phyloP scores from a whole-genome alignment of 2,797 vertebrate genomes.

The Phoebastria nigripes region DNA sequence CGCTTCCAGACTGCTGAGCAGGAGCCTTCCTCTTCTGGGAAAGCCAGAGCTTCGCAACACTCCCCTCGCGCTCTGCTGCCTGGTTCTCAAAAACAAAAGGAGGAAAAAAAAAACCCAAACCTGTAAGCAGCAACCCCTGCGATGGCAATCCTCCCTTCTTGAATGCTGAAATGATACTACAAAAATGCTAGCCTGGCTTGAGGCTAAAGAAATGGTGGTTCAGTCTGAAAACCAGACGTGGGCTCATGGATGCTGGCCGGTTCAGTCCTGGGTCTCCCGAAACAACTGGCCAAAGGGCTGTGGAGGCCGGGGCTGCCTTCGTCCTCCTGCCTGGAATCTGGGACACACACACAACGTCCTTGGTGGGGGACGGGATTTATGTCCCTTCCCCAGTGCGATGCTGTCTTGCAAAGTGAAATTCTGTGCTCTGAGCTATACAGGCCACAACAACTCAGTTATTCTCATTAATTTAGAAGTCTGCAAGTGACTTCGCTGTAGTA shows the following conservation, averaged over 20 bases:
- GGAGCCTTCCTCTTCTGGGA: not conserved
- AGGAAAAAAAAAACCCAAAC: not conserved
- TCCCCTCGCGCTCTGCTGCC: not conserved
- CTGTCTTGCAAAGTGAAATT: not conserved
- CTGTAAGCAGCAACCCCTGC: not conserved
- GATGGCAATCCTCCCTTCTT: not conserved
- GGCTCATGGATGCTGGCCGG: not conserved
- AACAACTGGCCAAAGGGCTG: not conserved
- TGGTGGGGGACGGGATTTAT: not conserved
- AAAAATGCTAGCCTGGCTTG: not conserved
- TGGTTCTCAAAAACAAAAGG: not conserved
- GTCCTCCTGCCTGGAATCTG: not conserved
- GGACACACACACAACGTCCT: not conserved
- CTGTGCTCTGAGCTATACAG: not conserved
- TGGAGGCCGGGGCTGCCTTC: not conserved
- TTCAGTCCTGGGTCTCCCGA: not conserved
- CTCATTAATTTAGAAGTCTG: not conserved
- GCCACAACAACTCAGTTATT: not conserved
- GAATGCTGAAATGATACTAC: not conserved
- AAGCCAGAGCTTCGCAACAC: not conserved
- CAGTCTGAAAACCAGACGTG: not conserved
- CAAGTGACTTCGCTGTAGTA: not conserved
- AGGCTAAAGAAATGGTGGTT: not conserved
- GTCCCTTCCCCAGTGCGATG: not conserved
- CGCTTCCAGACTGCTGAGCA: constrained; percentile 24